phyloP scores from a whole-genome alignment of 2,888 invertebrate genomes.

The Nemotelus pantherinus region DNA sequence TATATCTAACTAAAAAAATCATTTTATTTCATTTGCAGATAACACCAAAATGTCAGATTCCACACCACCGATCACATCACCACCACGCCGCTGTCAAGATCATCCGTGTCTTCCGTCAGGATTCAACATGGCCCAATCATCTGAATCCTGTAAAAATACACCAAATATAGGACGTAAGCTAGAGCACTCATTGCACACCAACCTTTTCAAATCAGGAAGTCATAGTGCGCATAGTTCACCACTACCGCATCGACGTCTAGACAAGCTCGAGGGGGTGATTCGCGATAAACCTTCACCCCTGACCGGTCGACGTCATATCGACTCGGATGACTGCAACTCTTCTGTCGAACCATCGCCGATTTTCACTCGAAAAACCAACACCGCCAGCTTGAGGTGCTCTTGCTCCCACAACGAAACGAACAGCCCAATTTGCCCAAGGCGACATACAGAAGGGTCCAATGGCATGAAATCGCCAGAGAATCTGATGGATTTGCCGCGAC shows the following conservation, averaged over 20 bases:
- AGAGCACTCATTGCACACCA: conserved; percentile 49
- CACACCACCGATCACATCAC: conserved; percentile 50
- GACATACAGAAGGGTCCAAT: conserved; percentile 48
- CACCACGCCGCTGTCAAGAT: conserved; percentile 49
- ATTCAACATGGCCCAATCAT: conserved; percentile 40
- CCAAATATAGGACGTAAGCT: conserved; percentile 51
- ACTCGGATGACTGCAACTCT: conserved; percentile 50
- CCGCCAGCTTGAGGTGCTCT: conserved; percentile 28
- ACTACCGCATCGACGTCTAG: conserved; percentile 52
- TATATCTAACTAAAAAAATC: too few species aligned
- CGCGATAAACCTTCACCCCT: conserved; percentile 53
- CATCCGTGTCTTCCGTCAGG: conserved; percentile 40
- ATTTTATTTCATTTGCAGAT: too few species aligned
- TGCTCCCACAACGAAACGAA: conserved; percentile 42
- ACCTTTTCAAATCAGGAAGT: conserved; percentile 51
- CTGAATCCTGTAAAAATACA: conserved; percentile 53
- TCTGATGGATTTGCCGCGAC: conserved; percentile 46
- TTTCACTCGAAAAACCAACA: conserved; percentile 41
- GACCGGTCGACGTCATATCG: conserved; percentile 43
- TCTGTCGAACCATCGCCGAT: conserved; percentile 51
- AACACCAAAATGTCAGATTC: conserved; percentile 50
- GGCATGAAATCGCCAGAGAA: conserved; percentile 45
- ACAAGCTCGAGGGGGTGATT: conserved; percentile 53
- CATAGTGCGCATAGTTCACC: conserved; percentile 53
- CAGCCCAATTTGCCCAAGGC: conserved; percentile 34